Conservation (phyloP, 2,888 invertebrate genomes). For the Polydrusus tereticollis region DNA sequence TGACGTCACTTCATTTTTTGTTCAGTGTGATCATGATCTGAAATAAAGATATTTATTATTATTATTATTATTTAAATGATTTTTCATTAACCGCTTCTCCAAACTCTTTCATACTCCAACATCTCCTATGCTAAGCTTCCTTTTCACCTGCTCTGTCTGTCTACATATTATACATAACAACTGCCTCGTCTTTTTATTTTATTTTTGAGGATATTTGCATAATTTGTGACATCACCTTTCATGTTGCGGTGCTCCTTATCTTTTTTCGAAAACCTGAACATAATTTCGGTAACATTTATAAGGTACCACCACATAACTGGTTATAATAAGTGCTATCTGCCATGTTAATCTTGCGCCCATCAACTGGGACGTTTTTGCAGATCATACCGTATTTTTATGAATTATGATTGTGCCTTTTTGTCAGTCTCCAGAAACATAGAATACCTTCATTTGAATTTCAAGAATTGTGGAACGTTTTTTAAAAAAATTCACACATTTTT, state of each 20-base stretch:
- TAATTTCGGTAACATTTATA: conserved; percentile 23
- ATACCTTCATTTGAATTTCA: no score
- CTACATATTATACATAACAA: background rate
- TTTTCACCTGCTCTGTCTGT: conserved; percentile 13
- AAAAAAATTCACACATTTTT: no score
- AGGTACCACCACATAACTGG: conserved; percentile 19
- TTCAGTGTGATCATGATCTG: no score
- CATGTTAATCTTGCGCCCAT: no score
- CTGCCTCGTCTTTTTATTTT: background rate
- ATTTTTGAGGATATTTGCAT: conserved; percentile 31
- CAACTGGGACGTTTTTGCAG: conserved; percentile 3
- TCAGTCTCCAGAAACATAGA: no score
- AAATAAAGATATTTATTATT: no score
- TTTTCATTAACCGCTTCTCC: no score
- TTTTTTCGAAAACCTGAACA: background rate
- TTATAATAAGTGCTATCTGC: conserved; percentile 5
- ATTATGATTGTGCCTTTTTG: background rate
- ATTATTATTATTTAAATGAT: no score
- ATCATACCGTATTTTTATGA: background rate
- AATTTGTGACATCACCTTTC: conserved; percentile 42
- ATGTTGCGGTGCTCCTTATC: conserved; percentile 28
- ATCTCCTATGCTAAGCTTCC: background rate
- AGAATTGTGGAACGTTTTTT: no score
- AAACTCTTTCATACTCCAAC: background rate
- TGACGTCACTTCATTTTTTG: no score